Conservation (phyloP, 1,140 invertebrate species). For the Thaumatotibia leucotreta region DNA sequence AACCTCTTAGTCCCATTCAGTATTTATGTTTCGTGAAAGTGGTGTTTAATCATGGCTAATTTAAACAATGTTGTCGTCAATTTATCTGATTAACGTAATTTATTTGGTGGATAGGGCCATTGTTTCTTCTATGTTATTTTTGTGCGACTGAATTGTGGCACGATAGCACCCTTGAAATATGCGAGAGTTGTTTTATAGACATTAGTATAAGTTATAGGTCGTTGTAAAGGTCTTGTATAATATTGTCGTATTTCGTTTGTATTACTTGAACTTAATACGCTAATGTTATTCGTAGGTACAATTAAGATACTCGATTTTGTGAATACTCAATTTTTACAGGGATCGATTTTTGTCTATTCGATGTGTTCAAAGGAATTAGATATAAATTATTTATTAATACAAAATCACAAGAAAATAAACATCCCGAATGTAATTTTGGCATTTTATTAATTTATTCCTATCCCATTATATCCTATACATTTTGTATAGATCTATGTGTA, state of each 20-base stretch:
- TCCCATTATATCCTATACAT: too few species aligned
- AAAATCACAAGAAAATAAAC: neutral
- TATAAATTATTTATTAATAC: neutral
- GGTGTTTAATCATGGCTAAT: conserved; percentile 4
- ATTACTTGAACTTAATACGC: conserved; percentile 26
- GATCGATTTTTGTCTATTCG: neutral
- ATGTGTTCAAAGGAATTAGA: neutral
- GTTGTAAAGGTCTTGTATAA: conserved; percentile 12
- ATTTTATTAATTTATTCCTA: too few species aligned
- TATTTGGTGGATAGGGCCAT: neutral
- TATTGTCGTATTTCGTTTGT: conserved; percentile 37
- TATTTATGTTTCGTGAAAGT: conserved; percentile 8
- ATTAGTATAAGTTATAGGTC: conserved; percentile 2
- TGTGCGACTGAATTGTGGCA: conserved; percentile 3
- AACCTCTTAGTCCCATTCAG: neutral
- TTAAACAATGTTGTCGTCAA: neutral
- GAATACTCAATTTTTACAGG: conserved; percentile 10
- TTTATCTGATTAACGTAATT: conserved; percentile 7
- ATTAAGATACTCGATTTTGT: conserved; percentile 17
- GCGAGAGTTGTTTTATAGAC: neutral
- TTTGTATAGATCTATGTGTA: too few species aligned
- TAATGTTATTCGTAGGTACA: conserved; percentile 25
- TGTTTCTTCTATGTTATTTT: neutral
- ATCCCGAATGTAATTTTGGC: neutral
- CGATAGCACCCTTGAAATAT: neutral